A percentile compares a stretch with the other conserved stretches of the same genome.
Conservation (phyloP, 2,888 invertebrate species). For the Drosophila fungiperda region DNA sequence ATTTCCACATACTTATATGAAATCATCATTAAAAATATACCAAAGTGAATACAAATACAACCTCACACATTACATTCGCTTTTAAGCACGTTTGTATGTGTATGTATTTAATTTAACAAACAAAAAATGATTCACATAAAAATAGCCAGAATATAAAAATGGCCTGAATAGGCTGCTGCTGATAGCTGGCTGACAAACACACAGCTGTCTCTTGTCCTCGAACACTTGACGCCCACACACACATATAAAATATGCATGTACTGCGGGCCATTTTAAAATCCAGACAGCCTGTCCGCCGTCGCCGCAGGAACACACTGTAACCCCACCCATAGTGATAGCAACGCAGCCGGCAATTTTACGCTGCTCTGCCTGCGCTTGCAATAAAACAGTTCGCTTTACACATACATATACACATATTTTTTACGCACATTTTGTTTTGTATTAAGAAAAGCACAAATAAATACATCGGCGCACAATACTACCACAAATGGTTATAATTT, state of each 20-base stretch:
- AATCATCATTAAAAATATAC: conserved; percentile 74
- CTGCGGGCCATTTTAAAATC: conserved; percentile 44
- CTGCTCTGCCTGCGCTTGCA: conserved; percentile 27
- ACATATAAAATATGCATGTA: conserved; percentile 8
- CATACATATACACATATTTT: conserved; percentile 11
- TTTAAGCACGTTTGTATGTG: conserved; percentile 16
- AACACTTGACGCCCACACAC: conserved; percentile 47
- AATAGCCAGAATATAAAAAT: conserved; percentile 61
- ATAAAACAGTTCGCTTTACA: conserved; percentile 5
- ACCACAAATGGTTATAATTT: conserved; percentile 6
- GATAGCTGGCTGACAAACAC: conserved; percentile 13
- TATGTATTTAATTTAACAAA: conserved; percentile 70
- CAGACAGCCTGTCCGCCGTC: conserved; percentile 47
- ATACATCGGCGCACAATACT: conserved; percentile 17
- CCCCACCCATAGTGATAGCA: conserved; percentile 47
- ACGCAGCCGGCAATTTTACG: conserved; percentile 55
- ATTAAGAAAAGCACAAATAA: conserved; percentile 33
- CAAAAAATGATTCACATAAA: conserved; percentile 75
- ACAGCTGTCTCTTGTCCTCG: conserved; percentile 70
- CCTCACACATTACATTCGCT: conserved; percentile 14
- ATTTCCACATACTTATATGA: conserved; percentile 52
- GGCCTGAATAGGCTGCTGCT: conserved; percentile 26
- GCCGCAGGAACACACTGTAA: conserved; percentile 44
- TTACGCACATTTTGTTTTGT: conserved; percentile 52
- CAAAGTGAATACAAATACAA: conserved; percentile 29